A percentile compares a stretch with the other conserved stretches of the same genome.
Evolutionary conservation across 2,113 vertebrate genomes (phyloP).

Genomic region (Nibea coibor): DNA sequence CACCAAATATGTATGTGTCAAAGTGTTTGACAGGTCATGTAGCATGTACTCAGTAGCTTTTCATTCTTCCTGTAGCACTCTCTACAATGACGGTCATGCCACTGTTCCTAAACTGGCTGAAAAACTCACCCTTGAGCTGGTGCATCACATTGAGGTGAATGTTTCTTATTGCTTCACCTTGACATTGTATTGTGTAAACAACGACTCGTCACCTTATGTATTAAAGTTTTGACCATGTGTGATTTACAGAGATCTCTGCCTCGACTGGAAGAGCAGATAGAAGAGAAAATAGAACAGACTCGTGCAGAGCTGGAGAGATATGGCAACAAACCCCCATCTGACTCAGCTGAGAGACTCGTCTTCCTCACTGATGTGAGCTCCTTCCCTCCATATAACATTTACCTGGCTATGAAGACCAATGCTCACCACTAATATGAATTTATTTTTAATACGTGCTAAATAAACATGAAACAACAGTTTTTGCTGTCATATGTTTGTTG

Average conservation of each 20-base stretch:
- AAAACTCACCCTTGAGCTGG: slow-evolving; percentile 74
- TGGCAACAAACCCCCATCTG: slow-evolving; percentile 76
- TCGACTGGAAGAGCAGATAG: slow-evolving; percentile 81
- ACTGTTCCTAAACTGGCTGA: slow-evolving; percentile 82
- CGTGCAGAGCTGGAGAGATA: slow-evolving; percentile 77
- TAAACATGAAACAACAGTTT: background rate
- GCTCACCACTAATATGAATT: background rate
- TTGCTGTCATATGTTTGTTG: no score
- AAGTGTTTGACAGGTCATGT: no score
- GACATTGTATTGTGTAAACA: background rate
- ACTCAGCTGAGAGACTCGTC: slow-evolving; percentile 60
- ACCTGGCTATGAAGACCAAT: background rate
- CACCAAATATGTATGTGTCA: background rate
- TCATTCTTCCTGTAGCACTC: slow-evolving; percentile 58
- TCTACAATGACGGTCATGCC: slow-evolving; percentile 76
- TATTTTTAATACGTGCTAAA: background rate
- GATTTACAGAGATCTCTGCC: slow-evolving; percentile 77
- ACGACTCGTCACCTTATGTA: no score
- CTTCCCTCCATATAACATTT: background rate
- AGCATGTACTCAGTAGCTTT: background rate
- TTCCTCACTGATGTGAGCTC: slow-evolving; percentile 81
- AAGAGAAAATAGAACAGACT: slow-evolving; percentile 76
- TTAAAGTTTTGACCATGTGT: slow-evolving; percentile 16
- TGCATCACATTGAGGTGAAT: slow-evolving; percentile 81
- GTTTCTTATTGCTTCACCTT: background rate